A percentile compares a stretch with the other conserved stretches of the same genome.
Conservation (phyloP, 2,113 vertebrate genomes). For the Pedionomus torquatus region DNA sequence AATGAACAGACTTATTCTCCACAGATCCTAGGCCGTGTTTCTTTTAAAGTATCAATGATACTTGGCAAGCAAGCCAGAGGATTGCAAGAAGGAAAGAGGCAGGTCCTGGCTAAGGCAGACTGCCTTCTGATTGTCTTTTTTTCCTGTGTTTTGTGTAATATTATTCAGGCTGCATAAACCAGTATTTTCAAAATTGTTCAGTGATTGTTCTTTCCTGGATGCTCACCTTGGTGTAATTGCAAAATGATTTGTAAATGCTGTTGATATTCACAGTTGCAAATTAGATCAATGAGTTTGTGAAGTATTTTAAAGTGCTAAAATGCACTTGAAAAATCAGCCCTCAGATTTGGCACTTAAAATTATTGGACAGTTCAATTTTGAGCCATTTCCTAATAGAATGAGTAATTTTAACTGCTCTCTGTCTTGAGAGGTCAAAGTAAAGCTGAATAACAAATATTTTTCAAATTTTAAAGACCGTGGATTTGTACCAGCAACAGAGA, state of each 20-base stretch:
- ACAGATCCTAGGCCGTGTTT: not conserved
- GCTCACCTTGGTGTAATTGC: not conserved
- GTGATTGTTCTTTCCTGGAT: not conserved
- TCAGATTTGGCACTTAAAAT: not conserved
- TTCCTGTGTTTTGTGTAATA: not conserved
- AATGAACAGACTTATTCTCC: not conserved
- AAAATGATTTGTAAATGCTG: not conserved
- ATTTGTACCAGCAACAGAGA: constrained; percentile 84
- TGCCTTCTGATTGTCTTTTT: not conserved
- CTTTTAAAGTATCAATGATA: not conserved
- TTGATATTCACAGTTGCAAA: not conserved
- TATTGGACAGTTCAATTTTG: not conserved
- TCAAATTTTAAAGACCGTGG: constrained; percentile 86
- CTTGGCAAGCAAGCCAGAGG: not conserved
- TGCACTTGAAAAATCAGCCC: not conserved
- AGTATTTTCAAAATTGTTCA: not conserved
- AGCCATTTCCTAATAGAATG: constrained; percentile 10
- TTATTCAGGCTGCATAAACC: not conserved
- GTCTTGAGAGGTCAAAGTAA: constrained; percentile 37
- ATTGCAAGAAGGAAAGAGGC: not conserved
- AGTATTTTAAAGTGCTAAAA: not conserved
- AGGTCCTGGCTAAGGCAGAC: not conserved
- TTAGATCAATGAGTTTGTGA: not conserved
- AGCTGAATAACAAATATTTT: constrained; percentile 52
- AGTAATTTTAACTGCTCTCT: constrained; percentile 11